Evolutionary conservation across 2,113 vertebrate species (phyloP).

Genomic region (Ascaphus truei): DNA sequence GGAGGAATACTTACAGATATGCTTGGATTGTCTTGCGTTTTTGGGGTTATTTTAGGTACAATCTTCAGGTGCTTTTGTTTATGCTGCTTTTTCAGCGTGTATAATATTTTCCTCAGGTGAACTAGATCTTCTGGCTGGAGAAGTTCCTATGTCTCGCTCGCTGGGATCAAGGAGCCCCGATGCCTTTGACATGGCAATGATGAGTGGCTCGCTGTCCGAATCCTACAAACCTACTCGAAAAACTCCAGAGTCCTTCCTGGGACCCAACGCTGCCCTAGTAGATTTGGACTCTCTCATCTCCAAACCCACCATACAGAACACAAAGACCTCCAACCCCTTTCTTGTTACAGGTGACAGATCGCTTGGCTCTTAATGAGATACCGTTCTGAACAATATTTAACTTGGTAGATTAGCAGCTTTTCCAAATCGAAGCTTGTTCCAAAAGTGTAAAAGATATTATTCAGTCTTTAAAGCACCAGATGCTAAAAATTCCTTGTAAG

Average conservation of each 20-base stretch:
- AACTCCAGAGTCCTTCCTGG: constrained; percentile 87
- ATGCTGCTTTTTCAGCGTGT: too few species aligned
- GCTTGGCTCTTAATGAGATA: too few species aligned
- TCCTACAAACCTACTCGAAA: constrained; percentile 75
- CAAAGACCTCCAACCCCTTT: constrained; percentile 79
- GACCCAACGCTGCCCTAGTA: constrained; percentile 84
- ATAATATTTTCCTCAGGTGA: constrained; percentile 41
- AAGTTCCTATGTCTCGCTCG: constrained; percentile 38
- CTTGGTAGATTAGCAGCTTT: too few species aligned
- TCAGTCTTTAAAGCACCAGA: too few species aligned
- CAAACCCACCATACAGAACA: constrained; percentile 55
- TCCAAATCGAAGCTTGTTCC: too few species aligned
- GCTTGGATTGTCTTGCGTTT: too few species aligned
- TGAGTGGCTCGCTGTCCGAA: constrained; percentile 67
- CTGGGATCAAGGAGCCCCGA: constrained; percentile 45
- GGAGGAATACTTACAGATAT: too few species aligned
- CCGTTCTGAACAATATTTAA: too few species aligned
- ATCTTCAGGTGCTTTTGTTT: too few species aligned
- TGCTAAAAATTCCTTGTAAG: too few species aligned
- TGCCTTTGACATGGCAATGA: constrained; percentile 62
- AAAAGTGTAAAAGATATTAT: too few species aligned
- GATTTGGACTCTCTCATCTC: constrained; percentile 84
- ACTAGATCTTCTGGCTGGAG: constrained; percentile 53
- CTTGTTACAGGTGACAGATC: constrained; percentile 78
- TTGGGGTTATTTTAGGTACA: too few species aligned